Conservation (phyloP, 92 coral and sea anemone species). For the Zoanthus solanderi region DNA sequence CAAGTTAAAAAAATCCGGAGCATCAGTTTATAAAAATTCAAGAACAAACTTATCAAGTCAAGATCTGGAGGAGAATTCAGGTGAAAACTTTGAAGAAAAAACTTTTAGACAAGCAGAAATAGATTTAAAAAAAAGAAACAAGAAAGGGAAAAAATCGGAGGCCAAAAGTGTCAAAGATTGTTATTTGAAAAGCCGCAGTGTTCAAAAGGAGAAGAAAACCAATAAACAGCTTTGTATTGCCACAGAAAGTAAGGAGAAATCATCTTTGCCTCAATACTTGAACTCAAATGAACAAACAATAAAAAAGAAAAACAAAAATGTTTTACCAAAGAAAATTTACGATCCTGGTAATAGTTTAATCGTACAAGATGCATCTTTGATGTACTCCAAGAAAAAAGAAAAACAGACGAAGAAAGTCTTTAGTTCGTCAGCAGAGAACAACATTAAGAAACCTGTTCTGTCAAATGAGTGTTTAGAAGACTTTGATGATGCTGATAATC, state of each 20-base stretch:
- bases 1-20: background rate
- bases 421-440: background rate
- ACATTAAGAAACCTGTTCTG: background rate
- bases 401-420: background rate
- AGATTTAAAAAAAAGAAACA: background rate
- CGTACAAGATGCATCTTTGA: background rate
- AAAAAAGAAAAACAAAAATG: slow-evolving; percentile 28
- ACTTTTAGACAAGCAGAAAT: background rate
- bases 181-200: background rate
- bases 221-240: background rate
- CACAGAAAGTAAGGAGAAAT: background rate
- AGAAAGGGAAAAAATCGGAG: background rate
- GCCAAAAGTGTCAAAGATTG: background rate
- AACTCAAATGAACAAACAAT: slow-evolving; percentile 9
- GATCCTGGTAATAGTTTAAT: background rate
- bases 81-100: slow-evolving; percentile 4
- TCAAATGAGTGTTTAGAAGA: slow-evolving; percentile 6
- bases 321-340: slow-evolving; percentile 12
- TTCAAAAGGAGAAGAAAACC: background rate
- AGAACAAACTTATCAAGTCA: background rate
- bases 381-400: background rate
- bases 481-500: slow-evolving; percentile 42
- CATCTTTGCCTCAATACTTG: background rate
- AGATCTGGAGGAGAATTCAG: background rate
- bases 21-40: slow-evolving; percentile 1